Evolutionary conservation across 2,888 invertebrate genomes (phyloP).

Genomic region (Elysia crispata): DNA sequence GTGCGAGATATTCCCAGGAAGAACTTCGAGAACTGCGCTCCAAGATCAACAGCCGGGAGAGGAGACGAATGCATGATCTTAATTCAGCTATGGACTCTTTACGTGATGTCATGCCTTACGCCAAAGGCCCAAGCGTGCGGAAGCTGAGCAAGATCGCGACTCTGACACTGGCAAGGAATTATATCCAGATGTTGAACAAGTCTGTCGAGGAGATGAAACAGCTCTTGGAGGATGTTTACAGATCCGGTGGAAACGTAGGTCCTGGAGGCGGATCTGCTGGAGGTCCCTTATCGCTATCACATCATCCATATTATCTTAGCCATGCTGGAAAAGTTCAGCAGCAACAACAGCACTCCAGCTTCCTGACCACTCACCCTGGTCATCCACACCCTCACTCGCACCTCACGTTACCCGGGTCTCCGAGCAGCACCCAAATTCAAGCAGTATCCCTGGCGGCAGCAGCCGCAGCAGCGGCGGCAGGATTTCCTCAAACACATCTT

Average conservation of each 20-base stretch:
- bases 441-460: too few species aligned
- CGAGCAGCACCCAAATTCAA: too few species aligned
- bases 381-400: too few species aligned
- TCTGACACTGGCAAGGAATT: constrained; percentile 65
- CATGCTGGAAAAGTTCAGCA: too few species aligned
- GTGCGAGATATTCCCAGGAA: constrained; percentile 40
- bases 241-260: constrained; percentile 44
- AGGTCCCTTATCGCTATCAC: too few species aligned
- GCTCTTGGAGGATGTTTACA: constrained; percentile 61
- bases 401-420: too few species aligned
- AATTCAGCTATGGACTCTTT: constrained; percentile 74
- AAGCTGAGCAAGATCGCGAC: constrained; percentile 72
- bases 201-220: constrained; percentile 66
- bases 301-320: too few species aligned
- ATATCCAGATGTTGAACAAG: constrained; percentile 65
- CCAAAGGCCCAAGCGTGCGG: constrained; percentile 65
- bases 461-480: too few species aligned
- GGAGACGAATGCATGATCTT: constrained; percentile 78
- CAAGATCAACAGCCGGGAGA: constrained; percentile 76
- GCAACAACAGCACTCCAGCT: too few species aligned
- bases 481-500: too few species aligned
- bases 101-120: constrained; percentile 71
- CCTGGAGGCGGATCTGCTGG: too few species aligned
- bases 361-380: too few species aligned
- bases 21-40: constrained; percentile 58